Conservation (phyloP, 2,797 vertebrate genomes). For the Myotis pilosus region DNA sequence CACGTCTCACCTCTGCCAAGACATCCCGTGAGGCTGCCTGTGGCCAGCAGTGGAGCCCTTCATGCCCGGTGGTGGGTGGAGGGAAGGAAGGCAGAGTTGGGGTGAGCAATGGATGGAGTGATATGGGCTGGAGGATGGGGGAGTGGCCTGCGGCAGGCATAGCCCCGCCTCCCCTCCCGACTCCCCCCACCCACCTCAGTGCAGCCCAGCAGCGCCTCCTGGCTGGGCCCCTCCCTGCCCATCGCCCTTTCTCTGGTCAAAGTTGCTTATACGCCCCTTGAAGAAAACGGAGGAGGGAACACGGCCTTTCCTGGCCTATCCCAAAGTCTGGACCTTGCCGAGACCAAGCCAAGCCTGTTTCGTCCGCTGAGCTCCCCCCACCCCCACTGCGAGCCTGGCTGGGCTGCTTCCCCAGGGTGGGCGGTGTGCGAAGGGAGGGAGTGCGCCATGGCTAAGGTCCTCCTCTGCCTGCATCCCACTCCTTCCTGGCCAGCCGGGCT, state of each 20-base stretch:
- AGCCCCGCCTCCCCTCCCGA: neutral
- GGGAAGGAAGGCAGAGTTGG: neutral
- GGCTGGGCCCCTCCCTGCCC: neutral
- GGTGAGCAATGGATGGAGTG: neutral
- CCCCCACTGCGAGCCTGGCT: neutral
- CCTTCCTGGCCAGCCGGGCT: conserved; percentile 41
- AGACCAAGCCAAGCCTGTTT: neutral
- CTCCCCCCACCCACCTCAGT: neutral
- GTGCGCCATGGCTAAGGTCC: neutral
- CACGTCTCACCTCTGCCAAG: neutral
- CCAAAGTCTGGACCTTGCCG: neutral
- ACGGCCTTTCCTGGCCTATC: neutral
- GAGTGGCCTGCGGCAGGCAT: neutral
- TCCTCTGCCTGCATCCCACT: conserved; percentile 54
- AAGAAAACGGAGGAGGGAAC: neutral
- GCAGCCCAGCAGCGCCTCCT: neutral
- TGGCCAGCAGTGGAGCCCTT: neutral
- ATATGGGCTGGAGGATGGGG: neutral
- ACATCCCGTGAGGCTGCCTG: neutral
- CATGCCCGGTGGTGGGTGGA: neutral
- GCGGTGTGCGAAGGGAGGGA: neutral
- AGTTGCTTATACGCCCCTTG: neutral
- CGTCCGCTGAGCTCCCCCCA: neutral
- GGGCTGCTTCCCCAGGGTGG: neutral
- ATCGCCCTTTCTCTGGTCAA: neutral